Conservation (phyloP, 30 jellyfish, hydroid and myxozoan genomes). For the Rhopilema esculentum region DNA sequence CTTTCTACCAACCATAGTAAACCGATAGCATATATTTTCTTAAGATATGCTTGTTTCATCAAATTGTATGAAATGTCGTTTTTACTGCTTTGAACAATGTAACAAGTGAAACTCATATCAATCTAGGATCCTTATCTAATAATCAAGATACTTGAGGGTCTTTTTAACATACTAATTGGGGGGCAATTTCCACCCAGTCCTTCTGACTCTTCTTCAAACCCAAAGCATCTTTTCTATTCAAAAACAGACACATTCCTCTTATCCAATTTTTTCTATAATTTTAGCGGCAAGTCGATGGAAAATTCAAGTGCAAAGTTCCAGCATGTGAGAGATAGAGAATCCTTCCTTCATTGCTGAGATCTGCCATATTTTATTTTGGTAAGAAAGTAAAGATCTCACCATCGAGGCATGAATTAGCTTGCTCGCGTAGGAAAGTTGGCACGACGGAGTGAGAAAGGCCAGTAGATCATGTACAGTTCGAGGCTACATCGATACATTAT, state of each 20-base stretch:
- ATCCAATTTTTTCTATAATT: not conserved
- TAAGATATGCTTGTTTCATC: too few species aligned
- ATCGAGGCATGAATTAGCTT: not conserved
- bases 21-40: too few species aligned
- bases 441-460: not conserved
- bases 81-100: too few species aligned
- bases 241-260: not conserved
- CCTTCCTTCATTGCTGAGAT: not conserved
- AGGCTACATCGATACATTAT: not conserved
- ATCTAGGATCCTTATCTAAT: too few species aligned
- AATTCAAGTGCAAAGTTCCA: conserved; percentile 87
- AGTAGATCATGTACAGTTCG: too few species aligned
- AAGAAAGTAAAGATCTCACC: not conserved
- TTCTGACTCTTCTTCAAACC: too few species aligned
- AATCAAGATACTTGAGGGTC: too few species aligned
- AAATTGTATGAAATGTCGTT: too few species aligned
- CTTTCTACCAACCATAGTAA: too few species aligned
- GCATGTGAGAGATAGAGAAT: conserved; percentile 58
- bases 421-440: not conserved
- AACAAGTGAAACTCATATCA: too few species aligned
- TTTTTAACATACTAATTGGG: too few species aligned
- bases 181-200: too few species aligned
- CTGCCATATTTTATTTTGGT: not conserved
- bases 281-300: conserved; percentile 86
- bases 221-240: not conserved